These are phyloP conservation scores for Theocolax elegans DNA, from an alignment of 1,140 invertebrate genomes.

Conservation along the genomic window DNA sequence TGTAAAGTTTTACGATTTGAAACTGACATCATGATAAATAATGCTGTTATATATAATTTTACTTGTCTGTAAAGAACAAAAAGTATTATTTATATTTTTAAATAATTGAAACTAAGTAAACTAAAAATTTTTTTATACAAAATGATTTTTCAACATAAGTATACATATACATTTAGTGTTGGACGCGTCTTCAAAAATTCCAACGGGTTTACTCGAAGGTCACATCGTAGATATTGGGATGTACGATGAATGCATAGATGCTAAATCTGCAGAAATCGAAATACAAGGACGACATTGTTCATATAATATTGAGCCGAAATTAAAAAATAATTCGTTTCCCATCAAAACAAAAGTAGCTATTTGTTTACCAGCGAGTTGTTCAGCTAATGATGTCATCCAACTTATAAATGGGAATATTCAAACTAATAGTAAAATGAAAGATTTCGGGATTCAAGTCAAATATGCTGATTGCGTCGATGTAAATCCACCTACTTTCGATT, in stretches of 20 bases:
- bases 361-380: conserved; percentile 45
- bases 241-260: conserved; percentile 55
- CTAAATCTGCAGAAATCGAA: conserved; percentile 12
- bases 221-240: conserved; percentile 55
- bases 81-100: too few species aligned
- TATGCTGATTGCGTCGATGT: background rate
- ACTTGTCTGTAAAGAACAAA: too few species aligned
- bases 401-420: conserved; percentile 8
- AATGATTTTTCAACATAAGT: too few species aligned
- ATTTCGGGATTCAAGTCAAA: background rate
- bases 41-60: too few species aligned
- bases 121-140: too few species aligned
- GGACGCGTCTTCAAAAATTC: conserved; percentile 57
- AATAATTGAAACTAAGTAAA: too few species aligned
- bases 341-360: conserved; percentile 38
- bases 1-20: too few species aligned
- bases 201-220: conserved; percentile 54
- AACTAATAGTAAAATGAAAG: background rate
- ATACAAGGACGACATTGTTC: conserved; percentile 48
- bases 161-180: too few species aligned
- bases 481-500: background rate
- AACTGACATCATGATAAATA: too few species aligned
- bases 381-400: conserved; percentile 17
- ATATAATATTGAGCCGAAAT: conserved; percentile 11
- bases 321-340: background rate